phyloP scores from a whole-genome alignment of 2,797 vertebrate species.

The Tachyglossus aculeatus region DNA sequence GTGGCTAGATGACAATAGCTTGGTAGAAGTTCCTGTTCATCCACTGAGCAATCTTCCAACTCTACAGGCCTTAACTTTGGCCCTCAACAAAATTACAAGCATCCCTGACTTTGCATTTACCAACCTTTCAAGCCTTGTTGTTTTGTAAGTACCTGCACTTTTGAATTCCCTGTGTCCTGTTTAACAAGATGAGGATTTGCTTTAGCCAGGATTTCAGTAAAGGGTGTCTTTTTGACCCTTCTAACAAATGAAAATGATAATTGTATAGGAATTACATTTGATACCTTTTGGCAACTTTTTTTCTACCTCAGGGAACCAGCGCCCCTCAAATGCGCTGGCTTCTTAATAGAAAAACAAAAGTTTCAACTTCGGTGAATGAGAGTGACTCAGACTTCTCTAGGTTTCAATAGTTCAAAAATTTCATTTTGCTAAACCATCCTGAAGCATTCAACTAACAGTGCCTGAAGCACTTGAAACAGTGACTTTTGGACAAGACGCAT shows the following conservation, averaged over 20 bases:
- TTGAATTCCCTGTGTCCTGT: neutral
- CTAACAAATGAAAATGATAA: no score
- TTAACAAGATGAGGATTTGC: neutral
- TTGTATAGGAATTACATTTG: no score
- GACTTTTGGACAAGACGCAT: neutral
- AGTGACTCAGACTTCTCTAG: no score
- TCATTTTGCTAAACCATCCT: no score
- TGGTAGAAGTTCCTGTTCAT: slow-evolving; percentile 86
- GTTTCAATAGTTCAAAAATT: no score
- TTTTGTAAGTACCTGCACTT: slow-evolving; percentile 84
- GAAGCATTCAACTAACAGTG: no score
- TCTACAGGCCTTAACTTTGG: slow-evolving; percentile 92
- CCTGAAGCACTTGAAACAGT: neutral
- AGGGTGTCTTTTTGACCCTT: neutral
- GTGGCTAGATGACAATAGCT: slow-evolving; percentile 96
- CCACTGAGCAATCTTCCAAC: slow-evolving; percentile 90
- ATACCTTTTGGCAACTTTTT: no score
- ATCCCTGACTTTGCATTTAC: slow-evolving; percentile 93
- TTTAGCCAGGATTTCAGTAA: neutral
- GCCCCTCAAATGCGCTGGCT: no score
- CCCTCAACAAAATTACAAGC: slow-evolving; percentile 90
- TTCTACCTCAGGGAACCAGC: no score
- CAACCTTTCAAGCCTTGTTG: slow-evolving; percentile 95
- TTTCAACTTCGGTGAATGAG: no score
- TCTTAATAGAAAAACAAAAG: no score